Base-by-base conservation (phyloP, 64 coral and sea anemone species). In the Actinia equina region DNA sequence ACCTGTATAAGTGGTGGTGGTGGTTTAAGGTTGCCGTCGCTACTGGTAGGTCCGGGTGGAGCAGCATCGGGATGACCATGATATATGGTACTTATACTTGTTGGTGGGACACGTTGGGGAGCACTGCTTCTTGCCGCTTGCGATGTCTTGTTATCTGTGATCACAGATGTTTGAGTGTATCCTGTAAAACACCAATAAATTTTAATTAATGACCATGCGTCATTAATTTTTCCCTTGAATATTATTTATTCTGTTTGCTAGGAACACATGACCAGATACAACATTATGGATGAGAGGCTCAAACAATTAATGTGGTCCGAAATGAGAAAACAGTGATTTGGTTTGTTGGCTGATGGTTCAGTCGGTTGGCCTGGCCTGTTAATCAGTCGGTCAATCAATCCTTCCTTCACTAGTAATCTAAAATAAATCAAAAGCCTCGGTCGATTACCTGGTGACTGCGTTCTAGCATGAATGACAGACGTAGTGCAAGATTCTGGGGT, bases 1-100 rank as follows among this genome's bases (percentile, higher is more conserved):
- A 97, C 89, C 79, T 97, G 94, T 79, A 97, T 97, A 26, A 97
- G 79, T 2, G 94, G 94, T 9, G 94, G 94, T 76, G 94, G 94
- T 44, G 94, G 94, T 62, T 97, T 97, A 2, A 97, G 81, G 49
- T 51, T 49, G 17, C 7, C 7, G 7, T 81, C 78, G 52, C 44
- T 81, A 26, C 78, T 51, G 78, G 78, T 81, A 22, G 78, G 17
- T 0, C 43, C 42, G 43, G 78, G 18, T 52, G 69, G 69, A 27
- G 25, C 69, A 26, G 27, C 22, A 12, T 74, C 69, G 12, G 23
- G 7, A 2, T 26, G 69, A 27, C 25, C 69, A 30, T 74, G 69
- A 74, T 74, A 26, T 74, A 74, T 74, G 27, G 69, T 74, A 41
- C 69, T 69, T 20, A 20, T 23, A 22, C 63, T 41, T 74, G 26